phyloP scores from a whole-genome alignment of 2,797 vertebrate genomes.

The Onychomys torridus region DNA sequence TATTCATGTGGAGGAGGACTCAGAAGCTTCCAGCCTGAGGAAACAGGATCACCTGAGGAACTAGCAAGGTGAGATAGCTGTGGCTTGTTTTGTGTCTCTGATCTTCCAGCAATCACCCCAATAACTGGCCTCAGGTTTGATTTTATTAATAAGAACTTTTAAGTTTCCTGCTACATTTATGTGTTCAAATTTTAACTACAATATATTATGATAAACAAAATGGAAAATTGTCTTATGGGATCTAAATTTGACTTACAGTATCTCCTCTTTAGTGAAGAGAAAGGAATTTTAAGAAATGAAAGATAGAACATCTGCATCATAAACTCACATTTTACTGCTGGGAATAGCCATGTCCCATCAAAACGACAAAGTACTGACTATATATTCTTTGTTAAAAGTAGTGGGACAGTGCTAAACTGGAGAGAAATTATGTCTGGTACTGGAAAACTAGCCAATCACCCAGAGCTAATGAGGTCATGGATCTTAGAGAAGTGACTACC shows the following conservation, averaged over 20 bases:
- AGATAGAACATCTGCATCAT: neutral
- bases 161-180: too few relatives aligned
- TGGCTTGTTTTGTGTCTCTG: too few relatives aligned
- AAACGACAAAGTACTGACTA: neutral
- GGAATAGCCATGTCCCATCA: neutral
- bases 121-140: too few relatives aligned
- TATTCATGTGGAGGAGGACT: too few relatives aligned
- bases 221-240: neutral
- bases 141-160: too few relatives aligned
- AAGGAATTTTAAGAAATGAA: neutral
- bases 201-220: neutral
- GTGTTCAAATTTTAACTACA: slow-evolving; percentile 18
- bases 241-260: neutral
- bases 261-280: neutral
- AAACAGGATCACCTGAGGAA: too few relatives aligned
- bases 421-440: neutral
- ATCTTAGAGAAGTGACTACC: neutral
- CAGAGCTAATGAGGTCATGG: neutral
- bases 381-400: neutral
- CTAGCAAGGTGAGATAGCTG: too few relatives aligned
- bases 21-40: too few relatives aligned
- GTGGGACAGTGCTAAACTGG: neutral
- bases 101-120: too few relatives aligned
- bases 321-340: neutral
- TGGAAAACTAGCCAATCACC: neutral